Conservation (phyloP, 2,113 vertebrate species). For the Oriolus oriolus region DNA sequence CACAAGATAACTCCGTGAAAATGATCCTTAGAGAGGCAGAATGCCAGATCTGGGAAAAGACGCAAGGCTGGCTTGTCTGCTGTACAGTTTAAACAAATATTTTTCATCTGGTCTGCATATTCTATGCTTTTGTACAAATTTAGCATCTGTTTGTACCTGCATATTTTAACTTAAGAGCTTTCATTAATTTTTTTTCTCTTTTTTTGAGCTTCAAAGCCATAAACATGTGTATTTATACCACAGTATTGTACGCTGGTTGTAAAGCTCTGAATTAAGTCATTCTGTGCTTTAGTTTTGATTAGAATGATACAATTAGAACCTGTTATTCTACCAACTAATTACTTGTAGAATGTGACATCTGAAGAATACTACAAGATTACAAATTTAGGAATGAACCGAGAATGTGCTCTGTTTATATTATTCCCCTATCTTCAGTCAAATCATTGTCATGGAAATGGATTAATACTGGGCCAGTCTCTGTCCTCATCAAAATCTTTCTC, state of each 20-base stretch:
- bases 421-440: constrained; percentile 54
- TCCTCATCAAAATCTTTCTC: constrained; percentile 47
- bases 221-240: constrained; percentile 64
- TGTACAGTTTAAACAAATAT: constrained; percentile 65
- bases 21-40: constrained; percentile 62
- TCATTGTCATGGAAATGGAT: constrained; percentile 54
- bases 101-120: constrained; percentile 62
- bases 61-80: constrained; percentile 60
- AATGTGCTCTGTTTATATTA: constrained; percentile 52
- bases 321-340: constrained; percentile 68
- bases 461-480: constrained; percentile 24
- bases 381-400: constrained; percentile 62
- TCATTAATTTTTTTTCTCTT: constrained; percentile 10
- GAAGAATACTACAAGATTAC: constrained; percentile 64
- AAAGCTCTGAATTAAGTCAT: constrained; percentile 67
- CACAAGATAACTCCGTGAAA: constrained; percentile 57
- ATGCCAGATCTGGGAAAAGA: constrained; percentile 61
- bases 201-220: constrained; percentile 48
- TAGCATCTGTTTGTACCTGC: constrained; percentile 65
- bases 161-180: constrained; percentile 65
- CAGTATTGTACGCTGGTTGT: constrained; percentile 40
- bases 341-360: constrained; percentile 60
- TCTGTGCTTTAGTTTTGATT: constrained; percentile 68
- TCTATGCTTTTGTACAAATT: constrained; percentile 60
- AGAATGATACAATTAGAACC: constrained; percentile 69